Percentiles rank a stretch among this genome's conserved stretches.
Evolutionary conservation across 2,113 vertebrate species (phyloP).

Genomic region (Gorsachius goisagi): DNA sequence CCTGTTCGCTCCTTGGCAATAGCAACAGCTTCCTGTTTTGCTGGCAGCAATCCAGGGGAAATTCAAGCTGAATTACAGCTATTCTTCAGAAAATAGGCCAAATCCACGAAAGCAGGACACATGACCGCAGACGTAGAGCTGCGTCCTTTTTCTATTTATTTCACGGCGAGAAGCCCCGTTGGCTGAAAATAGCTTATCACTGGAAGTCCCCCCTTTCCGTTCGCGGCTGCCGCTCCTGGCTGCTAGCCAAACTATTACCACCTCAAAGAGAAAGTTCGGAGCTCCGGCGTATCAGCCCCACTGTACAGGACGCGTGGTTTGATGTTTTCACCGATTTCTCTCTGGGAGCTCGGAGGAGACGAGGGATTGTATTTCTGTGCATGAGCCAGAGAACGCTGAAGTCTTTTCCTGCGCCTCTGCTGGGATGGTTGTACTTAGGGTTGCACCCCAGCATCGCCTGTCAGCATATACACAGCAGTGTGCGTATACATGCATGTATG

Average conservation of each 20-base stretch:
- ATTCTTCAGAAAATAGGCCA: conserved; percentile 87
- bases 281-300: background rate
- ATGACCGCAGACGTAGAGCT: conserved; percentile 6
- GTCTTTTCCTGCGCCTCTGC: background rate
- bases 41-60: conserved; percentile 83
- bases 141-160: conserved; percentile 46
- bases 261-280: conserved; percentile 41
- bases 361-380: background rate
- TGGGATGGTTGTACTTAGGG: background rate
- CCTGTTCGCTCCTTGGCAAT: conserved; percentile 79
- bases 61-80: conserved; percentile 83
- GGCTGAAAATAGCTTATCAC: conserved; percentile 68
- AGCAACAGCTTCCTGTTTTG: conserved; percentile 82
- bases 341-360: background rate
- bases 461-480: fast-evolving
- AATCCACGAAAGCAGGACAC: conserved; percentile 59
- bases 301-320: background rate
- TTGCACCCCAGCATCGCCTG: background rate
- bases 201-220: conserved; percentile 47
- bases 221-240: conserved; percentile 27
- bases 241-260: conserved; percentile 29
- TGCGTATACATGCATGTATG: fast-evolving
- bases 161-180: background rate
- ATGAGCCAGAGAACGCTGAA: background rate
- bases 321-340: conserved; percentile 19